Percentiles rank a stretch among this genome's conserved stretches.
These are phyloP conservation scores for Lophius piscatorius DNA, from an alignment of 2,113 vertebrate species.

Conservation along the genomic window DNA sequence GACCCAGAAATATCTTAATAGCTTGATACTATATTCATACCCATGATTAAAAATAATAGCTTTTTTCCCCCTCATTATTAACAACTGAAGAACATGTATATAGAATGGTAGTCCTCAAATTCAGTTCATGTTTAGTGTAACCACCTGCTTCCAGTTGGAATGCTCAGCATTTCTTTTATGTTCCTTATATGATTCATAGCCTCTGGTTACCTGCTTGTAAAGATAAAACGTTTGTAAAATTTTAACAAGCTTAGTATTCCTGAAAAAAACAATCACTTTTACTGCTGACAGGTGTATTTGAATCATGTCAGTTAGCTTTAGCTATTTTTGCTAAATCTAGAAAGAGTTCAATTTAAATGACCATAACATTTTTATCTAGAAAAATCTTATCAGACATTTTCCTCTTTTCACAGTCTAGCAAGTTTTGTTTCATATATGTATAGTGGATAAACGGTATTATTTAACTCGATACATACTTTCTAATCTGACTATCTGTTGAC, in stretches of 20 bases:
- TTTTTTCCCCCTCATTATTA: too few species aligned
- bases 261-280: not conserved
- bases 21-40: too few species aligned
- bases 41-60: too few species aligned
- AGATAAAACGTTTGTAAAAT: constrained; percentile 1
- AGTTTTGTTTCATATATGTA: too few species aligned
- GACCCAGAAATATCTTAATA: too few species aligned
- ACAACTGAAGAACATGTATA: too few species aligned
- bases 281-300: too few species aligned
- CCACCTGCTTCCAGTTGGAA: constrained; percentile 81
- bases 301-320: not conserved
- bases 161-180: constrained; percentile 89
- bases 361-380: not conserved
- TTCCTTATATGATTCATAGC: constrained; percentile 88
- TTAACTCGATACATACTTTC: not conserved
- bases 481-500: not conserved
- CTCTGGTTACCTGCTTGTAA: constrained; percentile 20
- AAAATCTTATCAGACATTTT: too few species aligned
- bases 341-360: not conserved
- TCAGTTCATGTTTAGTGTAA: constrained; percentile 14
- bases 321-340: not conserved
- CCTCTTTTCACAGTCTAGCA: too few species aligned
- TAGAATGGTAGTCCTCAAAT: too few species aligned
- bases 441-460: not conserved
- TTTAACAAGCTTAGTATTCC: not conserved